Evolutionary conservation across 2,797 vertebrate genomes (phyloP).

Genomic region (Sphenodon punctatus): DNA sequence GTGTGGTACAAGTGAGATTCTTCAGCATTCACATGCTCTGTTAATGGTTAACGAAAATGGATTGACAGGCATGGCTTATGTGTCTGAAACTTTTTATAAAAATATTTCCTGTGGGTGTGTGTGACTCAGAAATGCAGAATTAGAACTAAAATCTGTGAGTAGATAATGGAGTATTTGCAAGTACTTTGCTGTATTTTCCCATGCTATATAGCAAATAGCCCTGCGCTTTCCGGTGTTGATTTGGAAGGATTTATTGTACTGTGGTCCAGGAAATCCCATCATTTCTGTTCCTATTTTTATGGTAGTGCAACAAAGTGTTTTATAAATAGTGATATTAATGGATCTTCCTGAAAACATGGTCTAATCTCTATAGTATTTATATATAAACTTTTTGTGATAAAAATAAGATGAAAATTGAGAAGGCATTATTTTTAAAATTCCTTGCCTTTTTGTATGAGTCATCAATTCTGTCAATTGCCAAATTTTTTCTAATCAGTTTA

Average conservation of each 20-base stretch:
- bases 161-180: conserved; percentile 59
- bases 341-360: conserved; percentile 55
- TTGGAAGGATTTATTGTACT: conserved; percentile 52
- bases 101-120: conserved; percentile 53
- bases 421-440: conserved; percentile 51
- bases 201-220: conserved; percentile 44
- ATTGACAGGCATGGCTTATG: conserved; percentile 45
- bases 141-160: conserved; percentile 57
- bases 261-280: conserved; percentile 33
- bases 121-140: conserved; percentile 71
- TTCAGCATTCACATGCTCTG: neutral
- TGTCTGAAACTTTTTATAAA: conserved; percentile 40
- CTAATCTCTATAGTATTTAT: conserved; percentile 53
- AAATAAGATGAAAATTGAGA: conserved; percentile 58
- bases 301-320: conserved; percentile 39
- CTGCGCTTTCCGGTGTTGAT: conserved; percentile 27
- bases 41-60: conserved; percentile 46
- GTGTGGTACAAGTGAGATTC: conserved; percentile 11
- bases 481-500: conserved; percentile 51
- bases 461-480: conserved; percentile 43
- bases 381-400: conserved; percentile 52
- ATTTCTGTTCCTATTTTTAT: conserved; percentile 53
- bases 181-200: conserved; percentile 55
- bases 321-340: conserved; percentile 60
- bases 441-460: conserved; percentile 33